Conservation (phyloP, 2,888 invertebrate genomes). For the Nipponacmea schrenckii region DNA sequence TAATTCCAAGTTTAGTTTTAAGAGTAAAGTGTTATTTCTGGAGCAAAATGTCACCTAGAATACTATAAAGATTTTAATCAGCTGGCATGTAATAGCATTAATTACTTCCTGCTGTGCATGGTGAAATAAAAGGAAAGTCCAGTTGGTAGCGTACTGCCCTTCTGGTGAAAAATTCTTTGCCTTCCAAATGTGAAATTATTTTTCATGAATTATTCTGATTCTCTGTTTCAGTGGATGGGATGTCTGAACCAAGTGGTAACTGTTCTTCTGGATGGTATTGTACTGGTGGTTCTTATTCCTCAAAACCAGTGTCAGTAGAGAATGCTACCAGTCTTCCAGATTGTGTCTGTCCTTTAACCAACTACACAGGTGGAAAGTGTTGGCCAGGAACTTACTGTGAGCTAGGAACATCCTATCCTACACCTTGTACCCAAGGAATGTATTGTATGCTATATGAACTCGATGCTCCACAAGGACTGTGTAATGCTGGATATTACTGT, state of each 20-base stretch:
- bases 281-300: constrained; percentile 54
- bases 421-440: constrained; percentile 55
- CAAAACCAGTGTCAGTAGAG: constrained; percentile 44
- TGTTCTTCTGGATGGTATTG: constrained; percentile 64
- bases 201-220: too few relatives aligned
- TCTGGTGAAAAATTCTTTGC: too few relatives aligned
- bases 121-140: too few relatives aligned
- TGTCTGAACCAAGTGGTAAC: constrained; percentile 53
- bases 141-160: too few relatives aligned
- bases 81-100: too few relatives aligned
- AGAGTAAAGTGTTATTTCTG: background rate
- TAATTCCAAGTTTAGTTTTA: background rate
- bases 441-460: constrained; percentile 58
- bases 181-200: too few relatives aligned
- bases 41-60: too few relatives aligned
- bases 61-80: too few relatives aligned
- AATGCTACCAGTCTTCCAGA: constrained; percentile 50
- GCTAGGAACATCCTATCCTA: constrained; percentile 53
- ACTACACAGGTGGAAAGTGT: constrained; percentile 63
- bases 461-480: constrained; percentile 51
- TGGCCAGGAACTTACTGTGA: constrained; percentile 65
- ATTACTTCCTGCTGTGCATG: too few relatives aligned
- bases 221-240: constrained; percentile 53
- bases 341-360: constrained; percentile 58
- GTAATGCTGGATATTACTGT: constrained; percentile 61